Base-by-base conservation (phyloP, 2,797 vertebrate species). In the Sphaeramia orbicularis region DNA sequence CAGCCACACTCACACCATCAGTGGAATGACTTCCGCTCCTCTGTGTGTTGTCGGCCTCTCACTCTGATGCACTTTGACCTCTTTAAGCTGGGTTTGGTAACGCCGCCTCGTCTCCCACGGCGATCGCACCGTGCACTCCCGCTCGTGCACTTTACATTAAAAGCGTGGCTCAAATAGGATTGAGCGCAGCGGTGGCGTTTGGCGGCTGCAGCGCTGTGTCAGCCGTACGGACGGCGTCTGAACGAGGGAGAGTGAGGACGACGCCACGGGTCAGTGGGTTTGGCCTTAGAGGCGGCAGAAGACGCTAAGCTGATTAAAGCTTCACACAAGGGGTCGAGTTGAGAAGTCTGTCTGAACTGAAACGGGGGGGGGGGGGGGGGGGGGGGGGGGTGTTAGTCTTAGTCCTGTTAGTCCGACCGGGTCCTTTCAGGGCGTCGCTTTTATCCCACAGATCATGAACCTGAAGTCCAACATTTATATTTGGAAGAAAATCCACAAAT, bases 291-390 rank as follows among this genome's bases (percentile, higher is more conserved):
- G n/a, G n/a, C 50, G 55, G 62, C 10, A 32, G 4, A 15, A 62
- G 42, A 68, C 35, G 45, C 66, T 76, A 86, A 85, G 75, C 73
- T 79, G 76, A 85, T 83, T 81, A 85, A 83, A 78, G 64, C 70
- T 66, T 66, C 72, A 74, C 76, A 76, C 74, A 71, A 47, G 54
- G 52, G 74, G 73, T 78, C 69, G 54, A 83, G 80, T 79, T 61
- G 6, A 73, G 73, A 58, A 66, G 83, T 68, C 71, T n/a, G n/a
- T 38, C 40, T 80, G 73, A 82, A 52, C 83, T 35, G 43, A 30
- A 24, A 64, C 75, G 65, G 65, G 38, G n/a, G n/a, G n/a, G n/a
- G n/a, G n/a, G n/a, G n/a, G n/a, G n/a, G n/a, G n/a, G n/a, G n/a
- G n/a, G n/a, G n/a, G n/a, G n/a, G n/a, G n/a, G n/a, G n/a, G n/a